A percentile compares a stretch with the other conserved stretches of the same genome.
phyloP scores from a whole-genome alignment of 2,797 vertebrate genomes.

The Tauraco hartlaubi region DNA sequence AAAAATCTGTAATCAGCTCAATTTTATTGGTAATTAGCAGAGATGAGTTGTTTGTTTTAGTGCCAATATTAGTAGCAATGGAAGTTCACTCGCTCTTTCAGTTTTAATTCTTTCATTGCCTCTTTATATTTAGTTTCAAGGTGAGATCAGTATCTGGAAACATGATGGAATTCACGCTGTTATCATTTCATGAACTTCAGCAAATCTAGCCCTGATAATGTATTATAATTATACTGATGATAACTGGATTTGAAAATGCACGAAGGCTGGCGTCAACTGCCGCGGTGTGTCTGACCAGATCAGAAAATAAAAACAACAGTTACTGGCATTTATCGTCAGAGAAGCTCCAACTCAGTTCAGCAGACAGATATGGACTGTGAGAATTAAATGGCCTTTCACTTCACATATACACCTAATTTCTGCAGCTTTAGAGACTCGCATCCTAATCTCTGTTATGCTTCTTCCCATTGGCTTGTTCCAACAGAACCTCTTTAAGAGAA shows the following conservation, averaged over 20 bases:
- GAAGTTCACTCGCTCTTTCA: neutral
- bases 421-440: neutral
- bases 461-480: neutral
- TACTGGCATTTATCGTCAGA: neutral
- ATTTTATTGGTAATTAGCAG: slow-evolving; percentile 8
- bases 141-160: slow-evolving; percentile 39
- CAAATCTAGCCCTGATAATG: neutral
- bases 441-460: neutral
- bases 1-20: neutral
- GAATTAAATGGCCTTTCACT: neutral
- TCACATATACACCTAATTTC: neutral
- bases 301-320: slow-evolving; percentile 7
- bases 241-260: neutral
- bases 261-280: neutral
- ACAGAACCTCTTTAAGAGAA: slow-evolving; percentile 16
- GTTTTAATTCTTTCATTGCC: neutral
- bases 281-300: neutral
- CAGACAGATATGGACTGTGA: neutral
- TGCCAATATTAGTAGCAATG: neutral
- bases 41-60: neutral
- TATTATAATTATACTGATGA: slow-evolving; percentile 1
- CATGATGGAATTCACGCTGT: neutral
- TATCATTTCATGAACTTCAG: slow-evolving; percentile 8
- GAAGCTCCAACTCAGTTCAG: neutral
- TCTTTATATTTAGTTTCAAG: neutral